Percentiles rank a stretch among this genome's conserved stretches.
Evolutionary conservation across 2,888 invertebrate genomes (phyloP).

Genomic region (Ectropis crepuscularia): DNA sequence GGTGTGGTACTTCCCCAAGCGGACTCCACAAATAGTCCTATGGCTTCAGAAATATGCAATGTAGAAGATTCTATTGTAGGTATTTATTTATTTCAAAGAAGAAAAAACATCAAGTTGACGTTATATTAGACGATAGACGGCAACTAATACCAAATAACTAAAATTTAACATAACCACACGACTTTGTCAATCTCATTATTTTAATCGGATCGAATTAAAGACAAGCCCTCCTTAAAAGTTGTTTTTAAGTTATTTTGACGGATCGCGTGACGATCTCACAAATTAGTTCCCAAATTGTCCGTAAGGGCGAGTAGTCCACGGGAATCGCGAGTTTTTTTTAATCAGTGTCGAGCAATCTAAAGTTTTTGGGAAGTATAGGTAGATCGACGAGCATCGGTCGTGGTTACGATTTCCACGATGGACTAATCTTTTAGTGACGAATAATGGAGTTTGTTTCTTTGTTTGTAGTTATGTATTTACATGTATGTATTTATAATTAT

Average conservation of each 20-base stretch:
- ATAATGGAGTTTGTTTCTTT: no score
- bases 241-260: conserved; percentile 30
- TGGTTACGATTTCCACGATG: no score
- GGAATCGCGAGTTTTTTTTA: conserved; percentile 60
- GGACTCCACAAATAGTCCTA: no score
- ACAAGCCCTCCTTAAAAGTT: conserved; percentile 22
- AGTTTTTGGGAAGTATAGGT: conserved; percentile 41
- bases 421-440: no score
- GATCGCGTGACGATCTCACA: conserved; percentile 70
- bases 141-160: not conserved
- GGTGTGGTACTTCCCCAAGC: no score
- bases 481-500: no score
- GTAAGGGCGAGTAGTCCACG: conserved; percentile 59
- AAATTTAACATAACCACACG: not conserved
- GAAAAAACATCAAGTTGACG: no score
- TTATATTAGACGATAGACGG: not conserved
- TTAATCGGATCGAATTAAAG: conserved; percentile 30
- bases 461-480: no score
- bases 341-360: conserved; percentile 67
- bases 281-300: conserved; percentile 72
- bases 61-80: no score
- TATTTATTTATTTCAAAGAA: no score
- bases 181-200: conserved; percentile 32
- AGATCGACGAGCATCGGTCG: conserved; percentile 24
- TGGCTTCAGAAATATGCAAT: no score